phyloP scores from a whole-genome alignment of 2,797 vertebrate genomes.

The Coregonus sp. region DNA sequence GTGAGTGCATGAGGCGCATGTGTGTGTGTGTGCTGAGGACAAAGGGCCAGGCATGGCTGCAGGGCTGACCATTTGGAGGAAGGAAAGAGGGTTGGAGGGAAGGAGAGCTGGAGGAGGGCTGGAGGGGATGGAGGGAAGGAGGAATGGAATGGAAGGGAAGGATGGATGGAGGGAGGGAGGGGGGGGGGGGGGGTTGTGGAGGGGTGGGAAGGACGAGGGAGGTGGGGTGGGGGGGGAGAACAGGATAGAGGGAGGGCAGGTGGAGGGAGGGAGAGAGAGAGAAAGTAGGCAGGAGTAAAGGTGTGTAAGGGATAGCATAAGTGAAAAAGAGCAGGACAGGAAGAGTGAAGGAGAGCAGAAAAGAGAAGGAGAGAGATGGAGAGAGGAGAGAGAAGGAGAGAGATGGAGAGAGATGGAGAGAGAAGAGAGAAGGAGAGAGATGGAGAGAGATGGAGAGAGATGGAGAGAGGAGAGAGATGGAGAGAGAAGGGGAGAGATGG shows the following conservation, averaged over 20 bases:
- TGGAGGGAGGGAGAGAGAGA: background rate
- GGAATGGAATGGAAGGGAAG: too few relatives aligned
- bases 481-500: background rate
- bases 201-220: too few relatives aligned
- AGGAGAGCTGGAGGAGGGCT: background rate
- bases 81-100: background rate
- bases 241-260: too few relatives aligned
- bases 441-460: constrained; percentile 17
- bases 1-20: background rate
- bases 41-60: constrained; percentile 70
- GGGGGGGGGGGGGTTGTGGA: too few relatives aligned
- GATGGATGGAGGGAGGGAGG: too few relatives aligned
- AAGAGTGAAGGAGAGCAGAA: background rate
- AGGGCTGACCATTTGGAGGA: constrained; percentile 68
- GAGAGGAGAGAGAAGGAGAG: background rate
- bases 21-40: constrained; percentile 55
- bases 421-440: background rate
- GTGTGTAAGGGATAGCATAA: background rate
- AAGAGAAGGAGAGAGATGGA: constrained; percentile 9
- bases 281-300: background rate
- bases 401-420: background rate
- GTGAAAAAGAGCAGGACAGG: background rate
- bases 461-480: constrained; percentile 39
- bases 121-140: background rate
- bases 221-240: too few relatives aligned